A percentile compares a stretch with the other conserved stretches of the same genome.
Conservation (phyloP, 2,888 invertebrate species). For the Stenchaetothrips biformis region DNA sequence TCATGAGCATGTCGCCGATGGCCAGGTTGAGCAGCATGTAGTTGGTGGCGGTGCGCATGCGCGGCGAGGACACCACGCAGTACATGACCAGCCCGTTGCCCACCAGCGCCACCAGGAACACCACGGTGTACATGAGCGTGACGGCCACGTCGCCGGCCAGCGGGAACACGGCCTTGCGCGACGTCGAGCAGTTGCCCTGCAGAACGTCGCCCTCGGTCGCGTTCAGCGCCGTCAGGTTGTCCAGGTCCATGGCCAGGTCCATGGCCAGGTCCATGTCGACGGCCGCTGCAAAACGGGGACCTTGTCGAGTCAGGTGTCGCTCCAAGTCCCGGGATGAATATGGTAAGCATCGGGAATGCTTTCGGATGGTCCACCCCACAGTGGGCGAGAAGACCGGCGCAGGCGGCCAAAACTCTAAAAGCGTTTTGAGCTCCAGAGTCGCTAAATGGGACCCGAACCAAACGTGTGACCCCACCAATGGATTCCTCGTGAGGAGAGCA, state of each 20-base stretch:
- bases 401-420: no score
- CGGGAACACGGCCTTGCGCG: conserved; percentile 6
- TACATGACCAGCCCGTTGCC: conserved; percentile 81
- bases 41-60: conserved; percentile 90
- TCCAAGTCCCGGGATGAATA: no score
- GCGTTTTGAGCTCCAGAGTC: no score
- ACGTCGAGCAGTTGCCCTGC: neutral
- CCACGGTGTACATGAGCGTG: conserved; percentile 64
- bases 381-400: no score
- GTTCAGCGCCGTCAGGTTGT: neutral
- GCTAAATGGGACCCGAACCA: no score
- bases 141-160: conserved; percentile 43
- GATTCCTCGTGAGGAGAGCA: no score
- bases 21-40: conserved; percentile 87
- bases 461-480: no score
- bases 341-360: no score
- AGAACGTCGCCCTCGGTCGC: neutral
- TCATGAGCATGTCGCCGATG: conserved; percentile 84
- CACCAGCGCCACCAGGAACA: conserved; percentile 64
- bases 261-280: no score
- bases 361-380: no score
- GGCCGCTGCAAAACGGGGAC: neutral
- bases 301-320: no score
- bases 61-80: conserved; percentile 73
- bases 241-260: neutral